Evolutionary conservation across 2,113 vertebrate genomes (phyloP), one percentile per base, ranked within the genome.

Genomic region (Nyctereutes procyonoides): DNA sequence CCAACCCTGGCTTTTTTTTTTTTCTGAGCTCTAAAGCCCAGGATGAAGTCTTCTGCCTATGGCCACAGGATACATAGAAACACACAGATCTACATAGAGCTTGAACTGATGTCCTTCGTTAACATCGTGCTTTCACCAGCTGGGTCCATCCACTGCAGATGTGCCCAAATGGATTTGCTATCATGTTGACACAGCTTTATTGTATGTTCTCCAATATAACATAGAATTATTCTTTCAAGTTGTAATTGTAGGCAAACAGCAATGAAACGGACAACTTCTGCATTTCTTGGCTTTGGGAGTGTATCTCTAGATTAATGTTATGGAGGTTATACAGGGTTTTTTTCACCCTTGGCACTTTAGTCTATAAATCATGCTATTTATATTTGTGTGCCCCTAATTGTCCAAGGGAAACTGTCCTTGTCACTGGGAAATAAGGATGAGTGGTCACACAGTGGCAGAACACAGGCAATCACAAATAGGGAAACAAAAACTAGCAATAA

Each of bases 361-460:
- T 77, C 58, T 96, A 76, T 92, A 90, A 94, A 88, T 95, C 90
- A 93, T 35, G 84, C 69, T 87, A 65, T 93, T 90, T 88, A 82
- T 97, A 90, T 97, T 92, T 95, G 43, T 96, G 90, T 97, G 58
- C 35, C 80, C 92, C 56, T 96, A 84, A 90, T 77, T 95, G 83
- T 90, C 53, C 28, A 95, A 93, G 93, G 88, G 74, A 97, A 95
- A 90, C 96, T 93, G 93, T 96, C 87, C 96, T 97, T 97, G 96
- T 96, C 93, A 74, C 69, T 94, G 62, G 67, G 95, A 96, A 97
- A 92, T 95, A 90, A 96, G 83, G 76, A 88, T 94, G 87, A 94
- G 81, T 88, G 65, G 80, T 63, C 90, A 65, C 63, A 79, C 13
- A 20, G 26, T 30, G 73, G 60, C 65, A 88, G n/a, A 90, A 90